Evolutionary conservation across 2,113 vertebrate genomes (phyloP), one percentile per base, ranked within the genome.

Genomic region (Lontra canadensis): DNA sequence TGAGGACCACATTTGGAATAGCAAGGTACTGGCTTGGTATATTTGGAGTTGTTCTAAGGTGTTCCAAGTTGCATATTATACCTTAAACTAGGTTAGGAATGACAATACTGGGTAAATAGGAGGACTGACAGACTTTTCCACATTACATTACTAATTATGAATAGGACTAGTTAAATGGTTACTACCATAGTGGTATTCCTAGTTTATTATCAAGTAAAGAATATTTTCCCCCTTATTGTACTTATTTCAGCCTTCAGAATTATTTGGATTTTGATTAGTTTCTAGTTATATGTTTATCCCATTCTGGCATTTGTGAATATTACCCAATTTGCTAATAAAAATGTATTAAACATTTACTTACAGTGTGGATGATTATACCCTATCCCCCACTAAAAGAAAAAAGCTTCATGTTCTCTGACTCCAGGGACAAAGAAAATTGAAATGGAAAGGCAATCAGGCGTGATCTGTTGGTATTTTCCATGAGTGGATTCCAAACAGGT

Each of bases 301-400:
- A 59, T 79, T 97, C 76, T 89, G 39, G 95, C 95, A 49, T 90
- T 96, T 97, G 52, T 95, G 71, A 97, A 52, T 91, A 86, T 82
- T 76, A 92, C 25, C 49, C 61, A 96, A 39, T 73, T 94, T 92
- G 92, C 80, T 95, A 97, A 97, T 95, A 97, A 96, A 88, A 90
- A 90, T 63, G 7, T 65, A 86, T 79, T n/a, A 96, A 86, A 89
- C 14, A 82, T 87, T 91, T 94, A 93, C 29, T 85, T 20, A 73
- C 17, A 88, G 57, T 96, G 65, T 97, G 57, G 55, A 39, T 88
- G 65, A 89, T 89, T 91, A 93, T 80, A 76, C 83, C 88, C 4
- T 97, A 13, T 79, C 29, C 73, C 39, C 36, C n/a, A 89, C 20
- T 81, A 67, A 78, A 88, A 89, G 80, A 39, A 26, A 86, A 96